These are phyloP conservation scores for Campoletis sonorensis DNA, from an alignment of 1,140 invertebrate genomes.

Conservation along the genomic window DNA sequence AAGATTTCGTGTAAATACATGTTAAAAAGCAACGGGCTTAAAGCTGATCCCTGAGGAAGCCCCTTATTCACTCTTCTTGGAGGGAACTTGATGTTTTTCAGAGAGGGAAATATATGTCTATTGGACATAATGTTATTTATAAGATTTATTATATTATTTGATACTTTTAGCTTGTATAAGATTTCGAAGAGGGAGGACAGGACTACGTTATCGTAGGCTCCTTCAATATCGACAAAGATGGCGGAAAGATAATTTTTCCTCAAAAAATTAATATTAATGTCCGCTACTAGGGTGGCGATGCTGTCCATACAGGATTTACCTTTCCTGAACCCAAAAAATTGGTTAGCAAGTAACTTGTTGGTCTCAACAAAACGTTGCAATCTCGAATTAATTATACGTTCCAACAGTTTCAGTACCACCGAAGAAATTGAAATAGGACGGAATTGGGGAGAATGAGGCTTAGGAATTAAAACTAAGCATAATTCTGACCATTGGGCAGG, in stretches of 20 bases:
- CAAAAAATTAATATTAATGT: conserved; percentile 24
- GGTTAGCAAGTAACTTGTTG: conserved; percentile 7
- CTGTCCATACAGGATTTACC: conserved; percentile 18
- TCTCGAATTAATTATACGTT: conserved; percentile 47
- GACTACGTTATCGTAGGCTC: conserved; percentile 33
- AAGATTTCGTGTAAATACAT: conserved; percentile 37
- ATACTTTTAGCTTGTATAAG: neutral
- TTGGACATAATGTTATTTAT: neutral
- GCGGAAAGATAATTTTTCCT: neutral
- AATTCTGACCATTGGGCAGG: conserved; percentile 31
- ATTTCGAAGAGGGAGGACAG: neutral
- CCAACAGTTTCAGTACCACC: conserved; percentile 31
- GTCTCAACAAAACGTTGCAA: conserved; percentile 24
- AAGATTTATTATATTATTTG: neutral
- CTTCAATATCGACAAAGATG: conserved; percentile 27
- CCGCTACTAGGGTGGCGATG: neutral
- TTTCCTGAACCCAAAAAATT: conserved; percentile 45
- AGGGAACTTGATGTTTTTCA: neutral
- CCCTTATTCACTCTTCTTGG: conserved; percentile 27
- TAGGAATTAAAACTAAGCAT: conserved; percentile 14
- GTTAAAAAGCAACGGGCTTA: conserved; percentile 52
- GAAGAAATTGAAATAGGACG: conserved; percentile 20
- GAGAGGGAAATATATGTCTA: neutral
- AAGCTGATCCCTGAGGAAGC: conserved; percentile 46
- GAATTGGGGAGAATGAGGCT: conserved; percentile 19